Conservation (phyloP, 2,113 vertebrate species). For the Zeus faber region DNA sequence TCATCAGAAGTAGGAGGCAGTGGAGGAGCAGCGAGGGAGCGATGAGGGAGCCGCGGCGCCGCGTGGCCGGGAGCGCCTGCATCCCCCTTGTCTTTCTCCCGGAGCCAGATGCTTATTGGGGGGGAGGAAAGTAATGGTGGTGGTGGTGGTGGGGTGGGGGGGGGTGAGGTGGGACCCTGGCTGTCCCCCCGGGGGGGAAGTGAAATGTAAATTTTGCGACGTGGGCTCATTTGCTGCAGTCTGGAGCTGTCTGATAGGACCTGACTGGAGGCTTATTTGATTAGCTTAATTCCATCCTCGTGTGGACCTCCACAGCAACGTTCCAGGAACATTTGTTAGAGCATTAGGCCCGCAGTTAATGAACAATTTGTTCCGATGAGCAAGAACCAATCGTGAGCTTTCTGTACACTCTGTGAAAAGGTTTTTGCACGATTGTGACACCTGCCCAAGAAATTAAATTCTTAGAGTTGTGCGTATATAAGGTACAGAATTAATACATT, state of each 20-base stretch:
- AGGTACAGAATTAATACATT: not conserved
- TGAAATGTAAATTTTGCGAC: constrained; percentile 70
- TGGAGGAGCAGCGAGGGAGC: constrained; percentile 46
- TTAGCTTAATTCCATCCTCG: constrained; percentile 73
- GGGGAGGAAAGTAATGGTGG: not conserved
- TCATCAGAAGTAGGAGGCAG: constrained; percentile 44
- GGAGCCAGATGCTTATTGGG: constrained; percentile 48
- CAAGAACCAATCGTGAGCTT: constrained; percentile 43
- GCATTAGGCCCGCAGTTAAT: constrained; percentile 67
- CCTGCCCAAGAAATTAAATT: constrained; percentile 37
- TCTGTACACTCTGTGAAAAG: constrained; percentile 20
- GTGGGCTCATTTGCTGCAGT: constrained; percentile 67
- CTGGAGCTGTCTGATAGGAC: constrained; percentile 74
- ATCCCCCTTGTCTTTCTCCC: constrained; percentile 33
- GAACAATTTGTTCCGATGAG: constrained; percentile 67
- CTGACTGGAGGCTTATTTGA: constrained; percentile 75
- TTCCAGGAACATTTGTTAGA: constrained; percentile 59
- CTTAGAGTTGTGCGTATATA: constrained; percentile 15
- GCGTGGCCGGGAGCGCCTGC: constrained; percentile 25
- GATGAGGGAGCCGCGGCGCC: constrained; percentile 35
- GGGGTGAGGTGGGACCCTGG: constrained; percentile 42
- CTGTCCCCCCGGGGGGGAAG: constrained; percentile 60
- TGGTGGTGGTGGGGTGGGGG: constrained; percentile 25
- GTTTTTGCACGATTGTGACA: constrained; percentile 37
- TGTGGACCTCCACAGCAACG: constrained; percentile 59